A percentile compares a stretch with the other conserved stretches of the same genome.
Evolutionary conservation across 2,113 vertebrate genomes (phyloP).

Genomic region (Dasyornis broadbenti): DNA sequence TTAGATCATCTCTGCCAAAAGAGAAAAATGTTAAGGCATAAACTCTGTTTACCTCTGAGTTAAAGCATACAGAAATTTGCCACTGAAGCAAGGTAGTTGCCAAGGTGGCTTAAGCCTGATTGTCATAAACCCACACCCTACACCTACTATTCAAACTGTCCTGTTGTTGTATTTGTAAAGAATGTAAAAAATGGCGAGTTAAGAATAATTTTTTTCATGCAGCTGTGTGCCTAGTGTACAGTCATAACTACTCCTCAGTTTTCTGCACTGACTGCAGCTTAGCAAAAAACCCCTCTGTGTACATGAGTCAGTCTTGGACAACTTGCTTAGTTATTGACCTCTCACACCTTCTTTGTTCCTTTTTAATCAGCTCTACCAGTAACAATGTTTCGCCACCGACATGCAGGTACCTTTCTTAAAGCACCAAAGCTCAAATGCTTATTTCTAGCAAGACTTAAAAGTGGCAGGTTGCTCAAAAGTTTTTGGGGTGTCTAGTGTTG

Average conservation of each 20-base stretch:
- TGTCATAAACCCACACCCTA: not conserved
- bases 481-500: not conserved
- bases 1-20: not conserved
- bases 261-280: not conserved
- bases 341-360: not conserved
- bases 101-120: not conserved
- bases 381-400: not conserved
- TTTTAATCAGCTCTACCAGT: not conserved
- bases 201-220: not conserved
- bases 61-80: not conserved
- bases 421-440: not conserved
- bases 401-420: not conserved
- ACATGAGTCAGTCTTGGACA: not conserved
- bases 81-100: not conserved
- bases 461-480: not conserved
- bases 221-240: not conserved
- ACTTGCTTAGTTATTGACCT: not conserved
- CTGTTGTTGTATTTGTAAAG: not conserved
- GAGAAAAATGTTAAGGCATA: not conserved
- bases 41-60: not conserved
- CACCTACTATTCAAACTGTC: not conserved
- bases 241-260: not conserved
- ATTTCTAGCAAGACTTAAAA: not conserved
- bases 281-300: not conserved
- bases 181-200: not conserved